Evolutionary conservation across 2,113 vertebrate species (phyloP).

Genomic region (Chloroceryle aenea): DNA sequence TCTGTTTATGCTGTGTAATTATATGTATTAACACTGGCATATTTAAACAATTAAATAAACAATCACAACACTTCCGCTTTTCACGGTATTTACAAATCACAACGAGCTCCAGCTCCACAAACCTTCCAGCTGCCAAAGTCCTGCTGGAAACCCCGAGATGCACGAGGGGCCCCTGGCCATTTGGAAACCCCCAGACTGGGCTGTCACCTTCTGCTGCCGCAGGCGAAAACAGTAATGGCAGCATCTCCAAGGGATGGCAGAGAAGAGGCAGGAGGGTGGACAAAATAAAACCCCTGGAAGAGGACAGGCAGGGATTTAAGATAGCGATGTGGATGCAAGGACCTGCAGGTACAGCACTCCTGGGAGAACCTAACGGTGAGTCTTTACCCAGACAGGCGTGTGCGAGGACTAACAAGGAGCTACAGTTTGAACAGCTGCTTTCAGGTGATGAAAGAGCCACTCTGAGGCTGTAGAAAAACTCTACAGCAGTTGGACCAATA

Average conservation of each 20-base stretch:
- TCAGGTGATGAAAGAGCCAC: fast-evolving
- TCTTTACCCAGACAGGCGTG: neutral
- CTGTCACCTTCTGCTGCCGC: fast-evolving
- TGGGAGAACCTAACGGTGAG: too few species aligned
- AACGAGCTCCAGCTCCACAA: neutral
- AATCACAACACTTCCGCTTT: neutral
- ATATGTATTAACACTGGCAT: neutral
- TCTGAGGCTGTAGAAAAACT: neutral
- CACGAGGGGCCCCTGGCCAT: neutral
- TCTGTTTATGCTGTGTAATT: slow-evolving; percentile 26
- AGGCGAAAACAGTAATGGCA: neutral
- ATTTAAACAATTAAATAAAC: slow-evolving; percentile 16
- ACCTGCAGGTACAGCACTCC: fast-evolving
- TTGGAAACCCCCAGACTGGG: too few species aligned
- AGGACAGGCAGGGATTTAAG: neutral
- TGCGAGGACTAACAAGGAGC: neutral
- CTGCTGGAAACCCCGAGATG: neutral
- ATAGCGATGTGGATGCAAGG: neutral
- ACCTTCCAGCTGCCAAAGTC: neutral
- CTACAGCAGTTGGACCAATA: neutral
- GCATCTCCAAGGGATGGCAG: neutral
- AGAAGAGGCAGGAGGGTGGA: neutral
- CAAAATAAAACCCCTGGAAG: neutral
- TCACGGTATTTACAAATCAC: neutral
- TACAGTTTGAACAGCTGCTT: neutral